Base-by-base conservation (phyloP, 2,797 vertebrate genomes). In the Miichthys miiuy region DNA sequence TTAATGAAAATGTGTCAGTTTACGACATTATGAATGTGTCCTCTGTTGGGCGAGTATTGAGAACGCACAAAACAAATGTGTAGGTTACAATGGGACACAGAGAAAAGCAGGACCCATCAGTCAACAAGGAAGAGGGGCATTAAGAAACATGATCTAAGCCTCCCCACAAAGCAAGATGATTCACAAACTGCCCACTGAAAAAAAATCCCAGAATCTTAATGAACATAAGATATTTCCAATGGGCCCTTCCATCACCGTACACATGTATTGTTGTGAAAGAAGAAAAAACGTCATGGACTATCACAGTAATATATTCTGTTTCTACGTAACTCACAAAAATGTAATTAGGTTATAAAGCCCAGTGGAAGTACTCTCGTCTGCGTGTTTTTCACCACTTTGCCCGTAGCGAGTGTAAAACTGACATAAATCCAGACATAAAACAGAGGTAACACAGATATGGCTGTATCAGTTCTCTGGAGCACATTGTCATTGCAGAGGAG, bases 381-480 rank as follows among this genome's bases (percentile, higher is more conserved):
- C 60, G 54, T 79, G 69, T 65, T 79, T 85, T 82, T 86, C 66
- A 72, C 27, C 64, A 18, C 62, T 75, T 74, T 83, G 72, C 82
- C 79, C 9, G 41, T 67, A 77, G 73, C 10, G 27, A 90, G 81
- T 61, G 74, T 83, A 83, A 91, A 91, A 85, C 58, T 73, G 80
- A 83, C 86, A 85, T 80, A 77, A 85, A 88, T 77, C 62, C 75
- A 67, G 75, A 83, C 88, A 83, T 84, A 88, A 85, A 84, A 81
- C 84, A 92, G 85, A 89, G 81, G 89, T 85, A 90, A 90, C 20
- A 62, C 79, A 77, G 90, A 85, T 90, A 84, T 70, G 81, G 88
- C 86, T 87, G 90, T 93, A 93, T 95, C 92, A 90, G 86, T 87
- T 95, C 91, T 91, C 90, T 54, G 70, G 61, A 74, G 84, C 83